Evolutionary conservation across 2,113 vertebrate genomes (phyloP).

Genomic region (Ailuropoda melanoleuca): DNA sequence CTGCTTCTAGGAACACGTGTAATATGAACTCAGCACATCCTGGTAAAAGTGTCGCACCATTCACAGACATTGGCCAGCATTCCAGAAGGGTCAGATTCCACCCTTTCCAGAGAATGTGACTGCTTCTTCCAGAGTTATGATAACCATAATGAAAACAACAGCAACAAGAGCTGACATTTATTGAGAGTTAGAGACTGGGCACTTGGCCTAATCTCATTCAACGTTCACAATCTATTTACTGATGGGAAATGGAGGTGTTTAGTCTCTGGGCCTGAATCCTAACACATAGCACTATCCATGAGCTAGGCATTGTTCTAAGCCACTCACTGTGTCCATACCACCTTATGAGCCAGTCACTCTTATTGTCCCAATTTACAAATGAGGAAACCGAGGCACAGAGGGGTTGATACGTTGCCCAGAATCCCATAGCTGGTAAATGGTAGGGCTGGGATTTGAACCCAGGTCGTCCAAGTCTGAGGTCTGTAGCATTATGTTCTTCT

Average conservation of each 20-base stretch:
- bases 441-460: neutral
- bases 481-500: neutral
- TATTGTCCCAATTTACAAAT: neutral
- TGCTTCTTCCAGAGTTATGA: neutral
- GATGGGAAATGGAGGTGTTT: neutral
- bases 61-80: accelerated
- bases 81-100: neutral
- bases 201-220: neutral
- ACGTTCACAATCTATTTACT: neutral
- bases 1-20: neutral
- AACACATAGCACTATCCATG: neutral
- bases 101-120: neutral
- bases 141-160: neutral
- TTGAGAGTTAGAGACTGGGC: accelerated
- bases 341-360: too few relatives aligned
- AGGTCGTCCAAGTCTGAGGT: neutral
- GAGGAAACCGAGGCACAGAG: neutral
- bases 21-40: neutral
- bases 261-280: neutral
- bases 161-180: neutral
- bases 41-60: accelerated
- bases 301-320: neutral
- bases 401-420: neutral
- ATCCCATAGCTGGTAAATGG: neutral
- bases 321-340: neutral